A percentile compares a stretch with the other conserved stretches of the same genome.
phyloP scores from a whole-genome alignment of 2,888 invertebrate genomes.

The Acrobasis suavella region DNA sequence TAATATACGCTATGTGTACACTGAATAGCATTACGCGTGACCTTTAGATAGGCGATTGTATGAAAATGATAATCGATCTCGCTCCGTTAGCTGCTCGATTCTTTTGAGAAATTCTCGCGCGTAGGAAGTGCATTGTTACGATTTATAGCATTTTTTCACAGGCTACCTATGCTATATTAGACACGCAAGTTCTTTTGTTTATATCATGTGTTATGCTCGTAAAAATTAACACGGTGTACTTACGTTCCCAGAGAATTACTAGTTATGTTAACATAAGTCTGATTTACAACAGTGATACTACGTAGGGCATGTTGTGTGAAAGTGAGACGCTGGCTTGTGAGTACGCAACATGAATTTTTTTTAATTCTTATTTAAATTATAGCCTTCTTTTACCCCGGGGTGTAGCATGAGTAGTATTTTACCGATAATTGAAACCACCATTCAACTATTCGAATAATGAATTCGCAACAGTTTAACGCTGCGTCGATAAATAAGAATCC shows the following conservation, averaged over 20 bases:
- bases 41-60: conserved; percentile 76
- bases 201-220: conserved; percentile 4
- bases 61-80: conserved; percentile 77
- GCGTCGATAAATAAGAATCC: conserved; percentile 6
- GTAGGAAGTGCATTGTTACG: conserved; percentile 35
- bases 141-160: conserved; percentile 22
- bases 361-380: background rate
- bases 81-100: conserved; percentile 64
- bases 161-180: conserved; percentile 19
- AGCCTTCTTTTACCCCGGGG: background rate
- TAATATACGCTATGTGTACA: conserved; percentile 56
- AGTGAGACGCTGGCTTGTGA: background rate
- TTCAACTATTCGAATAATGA: conserved; percentile 11
- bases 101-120: conserved; percentile 57
- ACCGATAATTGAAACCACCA: conserved; percentile 7
- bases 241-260: conserved; percentile 1
- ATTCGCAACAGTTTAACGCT: conserved; percentile 2
- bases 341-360: background rate
- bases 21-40: conserved; percentile 78
- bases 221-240: conserved; percentile 1
- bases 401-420: conserved; percentile 7
- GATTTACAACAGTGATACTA: conserved; percentile 2
- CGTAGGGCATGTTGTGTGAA: background rate
- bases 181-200: conserved; percentile 17
- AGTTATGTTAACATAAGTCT: background rate